Percentiles rank a stretch among this genome's conserved stretches.
phyloP scores from a whole-genome alignment of 2,888 invertebrate genomes.

The Galerucella pusilla region DNA sequence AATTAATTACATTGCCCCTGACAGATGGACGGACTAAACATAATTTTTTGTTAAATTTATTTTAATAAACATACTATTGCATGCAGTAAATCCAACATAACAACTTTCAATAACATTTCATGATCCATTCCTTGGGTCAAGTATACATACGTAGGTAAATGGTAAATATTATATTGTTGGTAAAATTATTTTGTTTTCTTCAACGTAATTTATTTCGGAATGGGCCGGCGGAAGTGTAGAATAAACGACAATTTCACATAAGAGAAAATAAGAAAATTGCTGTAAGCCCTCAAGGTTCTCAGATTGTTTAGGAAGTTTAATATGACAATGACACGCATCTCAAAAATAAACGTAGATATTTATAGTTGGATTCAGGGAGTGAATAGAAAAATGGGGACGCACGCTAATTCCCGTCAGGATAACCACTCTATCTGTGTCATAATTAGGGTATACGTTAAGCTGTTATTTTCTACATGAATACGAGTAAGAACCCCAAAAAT shows the following conservation, averaged over 20 bases:
- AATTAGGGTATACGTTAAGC: no score
- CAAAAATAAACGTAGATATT: slow-evolving; percentile 29
- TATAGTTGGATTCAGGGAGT: no score
- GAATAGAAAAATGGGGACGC: no score
- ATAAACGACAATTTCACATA: slow-evolving; percentile 55
- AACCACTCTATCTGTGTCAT: no score
- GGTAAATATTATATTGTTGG: background rate
- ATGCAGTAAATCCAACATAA: slow-evolving; percentile 24
- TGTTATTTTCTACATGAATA: no score
- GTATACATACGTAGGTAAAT: background rate
- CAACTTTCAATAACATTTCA: slow-evolving; percentile 24
- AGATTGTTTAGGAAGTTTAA: slow-evolving; percentile 51
- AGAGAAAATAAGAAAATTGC: slow-evolving; percentile 53
- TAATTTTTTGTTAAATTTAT: background rate
- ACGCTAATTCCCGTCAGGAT: no score
- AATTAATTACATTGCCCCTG: no score
- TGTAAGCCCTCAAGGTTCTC: slow-evolving; percentile 46
- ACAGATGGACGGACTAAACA: no score
- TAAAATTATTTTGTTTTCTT: slow-evolving; percentile 26
- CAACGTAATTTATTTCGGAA: slow-evolving; percentile 27
- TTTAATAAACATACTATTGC: slow-evolving; percentile 8
- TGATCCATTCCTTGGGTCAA: slow-evolving; percentile 34
- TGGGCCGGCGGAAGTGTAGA: slow-evolving; percentile 41
- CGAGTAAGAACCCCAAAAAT: no score
- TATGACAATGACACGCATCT: slow-evolving; percentile 43